Conservation (phyloP, 2,113 vertebrate genomes). For the Anthoscopus minutus region DNA sequence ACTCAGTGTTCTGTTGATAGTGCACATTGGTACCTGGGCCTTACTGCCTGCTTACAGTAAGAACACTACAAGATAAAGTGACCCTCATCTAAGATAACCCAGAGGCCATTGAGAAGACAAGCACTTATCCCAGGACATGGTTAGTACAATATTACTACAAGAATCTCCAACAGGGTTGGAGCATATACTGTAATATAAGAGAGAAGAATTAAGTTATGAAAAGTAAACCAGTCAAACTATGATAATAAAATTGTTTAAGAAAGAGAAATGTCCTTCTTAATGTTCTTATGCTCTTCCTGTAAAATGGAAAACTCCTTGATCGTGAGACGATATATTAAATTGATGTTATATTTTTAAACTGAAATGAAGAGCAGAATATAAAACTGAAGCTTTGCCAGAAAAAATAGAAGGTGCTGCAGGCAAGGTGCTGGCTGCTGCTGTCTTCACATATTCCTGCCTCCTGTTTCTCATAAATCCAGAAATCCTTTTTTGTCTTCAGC, state of each 20-base stretch:
- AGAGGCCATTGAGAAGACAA: not conserved
- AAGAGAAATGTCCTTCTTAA: not conserved
- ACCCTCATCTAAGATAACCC: not conserved
- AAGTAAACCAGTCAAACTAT: not conserved
- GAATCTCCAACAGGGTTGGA: not conserved
- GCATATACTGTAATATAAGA: not conserved
- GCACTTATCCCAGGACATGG: not conserved
- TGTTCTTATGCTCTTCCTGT: not conserved
- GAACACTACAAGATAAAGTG: not conserved
- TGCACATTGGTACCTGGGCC: not conserved
- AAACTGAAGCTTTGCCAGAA: not conserved
- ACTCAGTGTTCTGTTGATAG: not conserved
- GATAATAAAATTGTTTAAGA: not conserved
- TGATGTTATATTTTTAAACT: not conserved
- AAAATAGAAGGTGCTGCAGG: constrained; percentile 16
- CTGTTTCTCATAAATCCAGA: not conserved
- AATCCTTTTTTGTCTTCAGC: not conserved
- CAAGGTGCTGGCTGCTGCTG: constrained; percentile 15
- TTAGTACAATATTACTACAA: not conserved
- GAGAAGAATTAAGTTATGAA: not conserved
- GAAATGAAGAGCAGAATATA: not conserved
- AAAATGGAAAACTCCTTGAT: not conserved
- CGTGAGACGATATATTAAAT: not conserved
- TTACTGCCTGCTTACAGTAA: not conserved
- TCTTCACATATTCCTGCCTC: not conserved